These are phyloP conservation scores for Zoanthus sansibaricus DNA, from an alignment of 92 coral and sea anemone genomes.

Conservation along the genomic window DNA sequence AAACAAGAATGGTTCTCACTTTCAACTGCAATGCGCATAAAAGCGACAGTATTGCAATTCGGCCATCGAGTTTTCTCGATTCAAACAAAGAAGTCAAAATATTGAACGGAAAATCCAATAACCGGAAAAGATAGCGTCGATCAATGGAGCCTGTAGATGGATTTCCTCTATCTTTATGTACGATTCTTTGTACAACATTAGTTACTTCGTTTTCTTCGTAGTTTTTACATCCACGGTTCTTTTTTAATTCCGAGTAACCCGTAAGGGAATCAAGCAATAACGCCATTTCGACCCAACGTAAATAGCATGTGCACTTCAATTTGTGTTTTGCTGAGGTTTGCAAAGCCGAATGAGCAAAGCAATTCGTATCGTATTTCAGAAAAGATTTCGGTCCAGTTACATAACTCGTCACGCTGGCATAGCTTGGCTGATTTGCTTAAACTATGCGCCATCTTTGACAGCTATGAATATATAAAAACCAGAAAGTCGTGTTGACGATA, in stretches of 20 bases:
- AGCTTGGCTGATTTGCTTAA: no score
- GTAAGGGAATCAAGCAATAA: constrained; percentile 36
- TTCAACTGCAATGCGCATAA: constrained; percentile 15
- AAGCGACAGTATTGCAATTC: constrained; percentile 30
- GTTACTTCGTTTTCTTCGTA: constrained; percentile 15
- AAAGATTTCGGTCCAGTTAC: neutral
- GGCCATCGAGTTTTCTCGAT: neutral
- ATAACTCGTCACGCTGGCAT: neutral
- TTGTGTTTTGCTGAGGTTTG: neutral
- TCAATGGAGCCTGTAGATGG: neutral
- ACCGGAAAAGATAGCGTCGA: constrained; percentile 16
- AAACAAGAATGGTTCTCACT: neutral
- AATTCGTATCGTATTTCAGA: neutral
- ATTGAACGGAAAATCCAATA: constrained; percentile 31
- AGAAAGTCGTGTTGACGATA: no score
- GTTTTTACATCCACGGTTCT: neutral
- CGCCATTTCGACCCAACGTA: neutral
- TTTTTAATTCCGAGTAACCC: constrained; percentile 29
- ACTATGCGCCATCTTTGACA: no score
- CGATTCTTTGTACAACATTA: constrained; percentile 15
- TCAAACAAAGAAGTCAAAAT: constrained; percentile 1
- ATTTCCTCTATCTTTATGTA: neutral
- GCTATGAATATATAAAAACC: no score
- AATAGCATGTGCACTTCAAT: neutral
- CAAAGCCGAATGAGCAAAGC: neutral